These are phyloP conservation scores for Yponomeuta sedellus DNA, from an alignment of 2,888 invertebrate genomes.

Conservation along the genomic window DNA sequence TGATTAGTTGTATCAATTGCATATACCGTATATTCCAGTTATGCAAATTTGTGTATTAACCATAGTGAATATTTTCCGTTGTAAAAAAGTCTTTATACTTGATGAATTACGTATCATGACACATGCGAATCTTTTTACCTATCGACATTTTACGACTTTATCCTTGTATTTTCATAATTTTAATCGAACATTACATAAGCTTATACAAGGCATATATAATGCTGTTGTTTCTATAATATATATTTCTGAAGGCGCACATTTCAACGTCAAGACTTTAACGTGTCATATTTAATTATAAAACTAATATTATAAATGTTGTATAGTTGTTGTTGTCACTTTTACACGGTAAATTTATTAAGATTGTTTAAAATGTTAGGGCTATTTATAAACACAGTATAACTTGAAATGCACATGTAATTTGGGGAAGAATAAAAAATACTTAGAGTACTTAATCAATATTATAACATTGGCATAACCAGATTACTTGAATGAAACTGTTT, in stretches of 20 bases:
- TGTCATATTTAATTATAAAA: conserved; percentile 51
- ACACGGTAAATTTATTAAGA: conserved; percentile 31
- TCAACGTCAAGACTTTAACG: conserved; percentile 66
- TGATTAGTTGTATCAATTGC: conserved; percentile 24
- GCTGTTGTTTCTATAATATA: conserved; percentile 19
- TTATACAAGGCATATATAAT: conserved; percentile 6
- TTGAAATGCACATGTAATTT: not conserved
- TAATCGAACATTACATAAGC: not conserved
- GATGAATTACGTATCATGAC: not conserved
- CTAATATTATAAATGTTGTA: conserved; percentile 49
- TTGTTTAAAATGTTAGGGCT: conserved; percentile 19
- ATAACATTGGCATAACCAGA: not conserved
- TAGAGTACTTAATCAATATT: not conserved
- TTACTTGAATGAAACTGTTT: too few species aligned
- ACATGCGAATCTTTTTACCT: not conserved
- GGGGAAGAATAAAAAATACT: not conserved
- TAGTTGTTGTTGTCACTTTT: conserved; percentile 46
- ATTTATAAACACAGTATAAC: conserved; percentile 8
- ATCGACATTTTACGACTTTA: not conserved
- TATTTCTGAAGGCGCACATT: conserved; percentile 56
- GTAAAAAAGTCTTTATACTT: not conserved
- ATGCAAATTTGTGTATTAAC: not conserved
- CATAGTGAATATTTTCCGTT: not conserved
- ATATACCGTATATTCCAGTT: conserved; percentile 16
- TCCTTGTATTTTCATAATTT: not conserved